Evolutionary conservation across 1,140 invertebrate genomes (phyloP), one percentile per base, ranked within the genome.

Genomic region (Drosophila tristis): DNA sequence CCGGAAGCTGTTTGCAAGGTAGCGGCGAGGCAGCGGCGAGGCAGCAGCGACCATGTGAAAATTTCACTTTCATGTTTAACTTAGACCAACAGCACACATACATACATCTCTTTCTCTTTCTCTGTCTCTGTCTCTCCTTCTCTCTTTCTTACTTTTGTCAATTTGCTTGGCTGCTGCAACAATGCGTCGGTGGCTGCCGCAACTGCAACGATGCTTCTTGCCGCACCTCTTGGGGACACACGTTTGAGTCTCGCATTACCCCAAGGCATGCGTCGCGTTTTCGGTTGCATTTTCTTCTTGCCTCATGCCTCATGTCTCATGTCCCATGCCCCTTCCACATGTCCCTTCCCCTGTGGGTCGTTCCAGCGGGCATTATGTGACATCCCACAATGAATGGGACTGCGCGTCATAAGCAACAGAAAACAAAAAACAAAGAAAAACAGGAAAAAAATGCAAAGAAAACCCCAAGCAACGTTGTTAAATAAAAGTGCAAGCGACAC

Each of bases 1-100:
- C 35, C 35, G 35, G 35, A 39, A 39, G 35, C 35, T 39, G 35
- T 39, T 35, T 43, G 44, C 26, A 31, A 84, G 82, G 79, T 82
- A 87, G 78, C 61, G 54, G 20, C 54, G 23, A 4, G 2, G 23
- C 23, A 25, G 23, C 20, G 20, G 20, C 20, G 45, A 65, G 47
- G 57, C 68, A 65, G 29, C 31, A 55, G 31, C 35, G 35, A 39
- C 35, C 48, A 70, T 81, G 80, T 53, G 71, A 87, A 75, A 80
- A 86, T 89, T 86, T 86, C 84, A 86, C 82, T 86, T 86, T 86
- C 82, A 60, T 68, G 73, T 74, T 72, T 63, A 74, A 61, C 66
- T 68, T 73, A 57, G 66, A 73, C 62, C 71, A 62, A 42, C 54
- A 74, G 11, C 60, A 74, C 54, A 74, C 64, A 25, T 16, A 25